These are phyloP conservation scores for Emberiza fucata DNA, from an alignment of 2,113 vertebrate genomes.

Conservation along the genomic window DNA sequence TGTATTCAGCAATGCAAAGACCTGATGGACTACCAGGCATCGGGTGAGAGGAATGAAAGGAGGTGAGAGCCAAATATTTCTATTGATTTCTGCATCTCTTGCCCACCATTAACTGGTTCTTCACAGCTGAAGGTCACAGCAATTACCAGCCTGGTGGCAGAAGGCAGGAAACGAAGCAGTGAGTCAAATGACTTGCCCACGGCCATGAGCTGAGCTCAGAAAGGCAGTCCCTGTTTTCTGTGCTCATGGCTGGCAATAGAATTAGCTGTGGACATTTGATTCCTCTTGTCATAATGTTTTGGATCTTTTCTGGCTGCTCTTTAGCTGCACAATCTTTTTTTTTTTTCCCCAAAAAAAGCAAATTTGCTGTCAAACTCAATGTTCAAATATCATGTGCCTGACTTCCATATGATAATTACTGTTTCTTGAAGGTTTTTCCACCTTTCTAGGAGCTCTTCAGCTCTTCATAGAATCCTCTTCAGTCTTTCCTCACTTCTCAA, in stretches of 20 bases:
- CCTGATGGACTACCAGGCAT: not conserved
- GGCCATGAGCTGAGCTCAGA: not conserved
- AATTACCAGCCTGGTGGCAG: not conserved
- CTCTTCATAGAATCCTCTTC: not conserved
- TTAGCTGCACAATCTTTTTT: not conserved
- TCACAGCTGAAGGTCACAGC: not conserved
- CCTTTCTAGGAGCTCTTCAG: not conserved
- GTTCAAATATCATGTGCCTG: not conserved
- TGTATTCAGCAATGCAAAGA: not conserved
- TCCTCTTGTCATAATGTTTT: conserved; percentile 5
- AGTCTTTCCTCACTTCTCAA: not conserved
- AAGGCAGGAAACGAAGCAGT: not conserved
- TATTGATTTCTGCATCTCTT: not conserved
- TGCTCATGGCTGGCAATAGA: not conserved
- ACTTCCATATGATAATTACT: not conserved
- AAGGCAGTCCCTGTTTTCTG: not conserved
- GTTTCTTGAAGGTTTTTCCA: not conserved
- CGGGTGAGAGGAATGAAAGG: not conserved
- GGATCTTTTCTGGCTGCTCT: not conserved
- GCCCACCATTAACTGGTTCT: not conserved
- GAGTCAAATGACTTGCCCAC: not conserved
- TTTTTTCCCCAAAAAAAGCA: not conserved
- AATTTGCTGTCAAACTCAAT: not conserved
- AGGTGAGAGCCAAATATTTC: not conserved
- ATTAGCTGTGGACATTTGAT: not conserved